Percentiles rank a stretch among this genome's conserved stretches.
These are phyloP conservation scores for Drosophila ambigua DNA, from an alignment of 1,140 invertebrate species.

Conservation along the genomic window DNA sequence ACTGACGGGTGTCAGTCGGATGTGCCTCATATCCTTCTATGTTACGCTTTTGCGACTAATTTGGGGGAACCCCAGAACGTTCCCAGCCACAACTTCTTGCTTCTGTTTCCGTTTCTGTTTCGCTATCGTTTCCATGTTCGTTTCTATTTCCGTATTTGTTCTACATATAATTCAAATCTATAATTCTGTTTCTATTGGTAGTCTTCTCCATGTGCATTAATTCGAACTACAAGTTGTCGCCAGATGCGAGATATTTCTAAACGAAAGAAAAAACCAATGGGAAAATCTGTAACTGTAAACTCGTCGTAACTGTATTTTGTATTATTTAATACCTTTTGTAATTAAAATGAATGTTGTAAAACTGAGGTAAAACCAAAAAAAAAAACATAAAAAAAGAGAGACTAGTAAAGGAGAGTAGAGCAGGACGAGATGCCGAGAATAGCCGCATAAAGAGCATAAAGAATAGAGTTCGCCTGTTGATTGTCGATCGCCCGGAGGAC, in stretches of 20 bases:
- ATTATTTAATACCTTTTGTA: conserved; percentile 66
- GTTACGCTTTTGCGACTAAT: conserved; percentile 59
- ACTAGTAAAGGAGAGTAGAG: not conserved
- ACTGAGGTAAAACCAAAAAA: conserved; percentile 70
- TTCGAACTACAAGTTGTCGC: conserved; percentile 77
- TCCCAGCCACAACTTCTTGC: conserved; percentile 34
- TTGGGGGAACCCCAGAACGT: conserved; percentile 28
- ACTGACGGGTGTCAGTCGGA: not conserved
- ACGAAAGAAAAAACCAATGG: conserved; percentile 44
- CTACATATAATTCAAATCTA: conserved; percentile 47
- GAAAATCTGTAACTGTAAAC: conserved; percentile 48
- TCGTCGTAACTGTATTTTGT: conserved; percentile 55
- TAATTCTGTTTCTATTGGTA: conserved; percentile 13
- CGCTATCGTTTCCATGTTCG: conserved; percentile 27
- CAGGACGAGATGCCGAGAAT: conserved; percentile 41
- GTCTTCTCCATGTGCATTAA: conserved; percentile 76
- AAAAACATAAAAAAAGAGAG: conserved; percentile 21
- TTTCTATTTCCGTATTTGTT: conserved; percentile 47
- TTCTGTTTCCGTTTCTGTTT: conserved; percentile 28
- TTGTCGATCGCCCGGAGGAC: conserved; percentile 26
- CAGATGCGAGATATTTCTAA: conserved; percentile 36
- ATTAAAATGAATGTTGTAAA: conserved; percentile 81
- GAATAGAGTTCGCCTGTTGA: conserved; percentile 48
- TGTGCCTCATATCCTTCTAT: conserved; percentile 51
- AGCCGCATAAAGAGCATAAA: conserved; percentile 64